Conservation (phyloP, 1,140 invertebrate species). For the Bombus ignitus region DNA sequence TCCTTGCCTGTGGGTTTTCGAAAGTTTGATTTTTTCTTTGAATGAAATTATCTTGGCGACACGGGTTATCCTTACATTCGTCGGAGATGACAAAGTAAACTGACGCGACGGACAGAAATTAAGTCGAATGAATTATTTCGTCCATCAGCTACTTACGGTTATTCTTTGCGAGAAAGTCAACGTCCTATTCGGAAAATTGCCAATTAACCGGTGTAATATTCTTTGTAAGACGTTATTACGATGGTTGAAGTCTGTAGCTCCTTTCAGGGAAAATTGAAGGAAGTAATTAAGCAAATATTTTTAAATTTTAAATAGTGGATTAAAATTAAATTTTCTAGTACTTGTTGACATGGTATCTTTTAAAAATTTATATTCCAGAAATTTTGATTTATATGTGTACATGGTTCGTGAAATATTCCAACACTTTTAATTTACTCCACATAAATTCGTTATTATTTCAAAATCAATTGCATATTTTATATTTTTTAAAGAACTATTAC, state of each 20-base stretch:
- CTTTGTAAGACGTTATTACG: too few relatives aligned
- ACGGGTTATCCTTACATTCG: neutral
- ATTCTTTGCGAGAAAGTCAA: neutral
- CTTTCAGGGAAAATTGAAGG: neutral
- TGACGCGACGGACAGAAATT: neutral
- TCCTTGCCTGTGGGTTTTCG: conserved; percentile 13
- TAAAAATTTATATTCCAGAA: too few relatives aligned
- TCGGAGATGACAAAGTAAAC: neutral
- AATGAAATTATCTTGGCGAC: neutral
- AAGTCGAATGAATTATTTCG: conserved; percentile 12
- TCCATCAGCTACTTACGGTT: neutral
- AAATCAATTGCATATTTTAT: neutral
- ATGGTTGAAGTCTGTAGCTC: neutral
- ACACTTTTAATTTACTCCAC: neutral
- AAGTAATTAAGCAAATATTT: neutral
- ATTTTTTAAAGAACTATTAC: neutral
- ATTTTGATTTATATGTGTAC: neutral
- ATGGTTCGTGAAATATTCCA: neutral
- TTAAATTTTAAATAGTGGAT: neutral
- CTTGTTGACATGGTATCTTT: too few relatives aligned
- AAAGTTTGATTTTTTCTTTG: neutral
- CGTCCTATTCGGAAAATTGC: neutral
- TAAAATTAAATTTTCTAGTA: neutral
- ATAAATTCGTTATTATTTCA: neutral
- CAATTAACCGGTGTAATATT: neutral